phyloP scores from a whole-genome alignment of 2,888 invertebrate genomes.

The Cryptus viduatorius region DNA sequence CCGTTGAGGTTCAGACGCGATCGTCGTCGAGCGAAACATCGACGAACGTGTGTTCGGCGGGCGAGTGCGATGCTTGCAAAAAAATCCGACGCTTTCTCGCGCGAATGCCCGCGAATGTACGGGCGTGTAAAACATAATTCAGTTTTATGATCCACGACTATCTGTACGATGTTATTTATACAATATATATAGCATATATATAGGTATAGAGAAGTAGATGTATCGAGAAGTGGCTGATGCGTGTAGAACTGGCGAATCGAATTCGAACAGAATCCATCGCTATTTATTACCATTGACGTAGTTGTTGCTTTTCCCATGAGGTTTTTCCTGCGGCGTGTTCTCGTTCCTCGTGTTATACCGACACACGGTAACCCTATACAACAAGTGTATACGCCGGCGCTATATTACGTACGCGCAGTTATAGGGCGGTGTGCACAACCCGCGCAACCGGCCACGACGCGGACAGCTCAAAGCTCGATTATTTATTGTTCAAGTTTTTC shows the following conservation, averaged over 20 bases:
- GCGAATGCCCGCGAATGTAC: constrained; percentile 24
- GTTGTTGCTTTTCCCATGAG: constrained; percentile 59
- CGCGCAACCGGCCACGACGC: constrained; percentile 49
- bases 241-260: constrained; percentile 66
- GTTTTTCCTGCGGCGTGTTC: constrained; percentile 65
- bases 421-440: constrained; percentile 26
- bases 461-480: constrained; percentile 71
- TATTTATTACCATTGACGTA: constrained; percentile 73
- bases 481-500: constrained; percentile 77
- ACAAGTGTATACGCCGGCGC: neutral
- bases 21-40: constrained; percentile 22
- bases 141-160: constrained; percentile 74
- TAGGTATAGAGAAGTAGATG: constrained; percentile 9
- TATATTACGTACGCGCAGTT: constrained; percentile 20
- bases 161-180: constrained; percentile 72
- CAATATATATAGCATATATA: neutral
- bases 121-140: constrained; percentile 71
- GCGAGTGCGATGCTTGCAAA: neutral
- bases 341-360: neutral
- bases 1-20: neutral
- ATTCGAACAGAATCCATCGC: constrained; percentile 72
- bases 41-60: neutral
- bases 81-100: constrained; percentile 22
- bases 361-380: neutral
- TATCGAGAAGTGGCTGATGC: constrained; percentile 52